Evolutionary conservation across 1,140 invertebrate species (phyloP).

Genomic region (Kradibia gibbosae): DNA sequence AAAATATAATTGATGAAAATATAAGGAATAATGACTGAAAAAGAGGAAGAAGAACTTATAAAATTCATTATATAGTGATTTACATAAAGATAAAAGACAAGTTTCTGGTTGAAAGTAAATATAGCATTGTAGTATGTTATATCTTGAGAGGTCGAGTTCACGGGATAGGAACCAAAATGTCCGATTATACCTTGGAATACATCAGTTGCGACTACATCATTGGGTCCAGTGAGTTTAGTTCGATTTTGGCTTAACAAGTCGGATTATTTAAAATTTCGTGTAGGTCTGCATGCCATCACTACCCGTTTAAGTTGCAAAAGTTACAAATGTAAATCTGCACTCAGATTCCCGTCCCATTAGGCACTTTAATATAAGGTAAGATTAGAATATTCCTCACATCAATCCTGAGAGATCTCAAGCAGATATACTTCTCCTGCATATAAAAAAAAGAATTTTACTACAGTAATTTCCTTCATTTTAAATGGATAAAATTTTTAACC

Average conservation of each 20-base stretch:
- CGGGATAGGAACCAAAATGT: neutral
- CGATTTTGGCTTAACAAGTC: neutral
- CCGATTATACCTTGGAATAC: neutral
- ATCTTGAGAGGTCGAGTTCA: neutral
- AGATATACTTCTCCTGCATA: no score
- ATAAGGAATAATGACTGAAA: neutral
- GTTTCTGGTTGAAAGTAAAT: constrained; percentile 38
- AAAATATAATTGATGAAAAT: neutral
- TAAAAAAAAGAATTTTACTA: no score
- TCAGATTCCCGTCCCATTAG: constrained; percentile 29
- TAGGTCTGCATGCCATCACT: constrained; percentile 54
- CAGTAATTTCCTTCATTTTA: no score
- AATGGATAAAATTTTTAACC: no score
- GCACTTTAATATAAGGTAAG: no score
- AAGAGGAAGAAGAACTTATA: neutral
- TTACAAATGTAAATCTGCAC: constrained; percentile 65
- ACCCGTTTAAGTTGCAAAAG: constrained; percentile 62
- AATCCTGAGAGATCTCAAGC: no score
- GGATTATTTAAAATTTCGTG: constrained; percentile 5
- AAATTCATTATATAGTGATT: neutral
- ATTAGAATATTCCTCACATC: no score
- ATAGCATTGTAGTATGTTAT: constrained; percentile 6
- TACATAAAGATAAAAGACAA: neutral
- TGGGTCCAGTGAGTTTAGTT: constrained; percentile 21
- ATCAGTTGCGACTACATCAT: neutral